phyloP scores from a whole-genome alignment of 2,797 vertebrate species.

The Carapus acus region DNA sequence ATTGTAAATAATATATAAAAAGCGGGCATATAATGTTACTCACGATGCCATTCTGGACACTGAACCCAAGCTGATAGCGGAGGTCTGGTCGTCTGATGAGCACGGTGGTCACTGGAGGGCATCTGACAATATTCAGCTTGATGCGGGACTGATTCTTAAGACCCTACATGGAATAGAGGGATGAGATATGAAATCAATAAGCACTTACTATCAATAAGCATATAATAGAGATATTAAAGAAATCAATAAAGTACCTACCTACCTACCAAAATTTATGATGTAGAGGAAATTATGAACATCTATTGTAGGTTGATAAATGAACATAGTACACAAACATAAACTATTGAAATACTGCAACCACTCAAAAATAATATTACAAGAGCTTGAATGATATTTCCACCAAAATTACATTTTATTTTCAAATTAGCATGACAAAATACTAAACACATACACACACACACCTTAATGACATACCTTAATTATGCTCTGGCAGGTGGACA shows the following conservation, averaged over 20 bases:
- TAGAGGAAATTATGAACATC: too few species aligned
- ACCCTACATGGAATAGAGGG: conserved; percentile 74
- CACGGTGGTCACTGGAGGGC: conserved; percentile 94
- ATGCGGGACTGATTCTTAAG: conserved; percentile 90
- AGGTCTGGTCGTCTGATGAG: conserved; percentile 92
- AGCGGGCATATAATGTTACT: conserved; percentile 52
- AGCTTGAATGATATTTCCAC: too few species aligned
- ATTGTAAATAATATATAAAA: too few species aligned
- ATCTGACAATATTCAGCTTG: conserved; percentile 92
- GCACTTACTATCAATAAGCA: not conserved
- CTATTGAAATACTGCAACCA: too few species aligned
- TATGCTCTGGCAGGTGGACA: conserved; percentile 95
- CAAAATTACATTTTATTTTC: too few species aligned
- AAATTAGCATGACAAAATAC: too few species aligned
- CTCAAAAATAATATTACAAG: too few species aligned
- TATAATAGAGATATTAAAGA: not conserved
- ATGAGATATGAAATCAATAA: not conserved
- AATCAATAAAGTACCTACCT: too few species aligned
- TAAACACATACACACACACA: not conserved
- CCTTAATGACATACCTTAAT: conserved; percentile 80
- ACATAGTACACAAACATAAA: too few species aligned
- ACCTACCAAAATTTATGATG: too few species aligned
- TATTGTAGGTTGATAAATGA: too few species aligned
- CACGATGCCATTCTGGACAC: conserved; percentile 97
- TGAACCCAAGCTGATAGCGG: conserved; percentile 95